Conservation (phyloP, 2,797 vertebrate species). For the Sternotherus odoratus region DNA sequence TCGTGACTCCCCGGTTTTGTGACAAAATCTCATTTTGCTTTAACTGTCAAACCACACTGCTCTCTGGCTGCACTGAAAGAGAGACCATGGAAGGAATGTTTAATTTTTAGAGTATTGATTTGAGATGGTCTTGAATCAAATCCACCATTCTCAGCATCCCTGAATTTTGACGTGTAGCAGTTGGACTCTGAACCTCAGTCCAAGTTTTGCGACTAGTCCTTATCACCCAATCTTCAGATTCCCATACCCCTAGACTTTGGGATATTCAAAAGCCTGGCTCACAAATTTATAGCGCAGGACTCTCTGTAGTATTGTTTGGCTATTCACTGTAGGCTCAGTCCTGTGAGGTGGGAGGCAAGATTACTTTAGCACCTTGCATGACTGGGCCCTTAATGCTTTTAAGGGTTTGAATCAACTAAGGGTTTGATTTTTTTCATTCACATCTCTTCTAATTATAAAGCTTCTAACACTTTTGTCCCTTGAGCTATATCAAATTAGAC, state of each 20-base stretch:
- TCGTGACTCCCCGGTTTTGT: not conserved
- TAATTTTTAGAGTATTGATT: not conserved
- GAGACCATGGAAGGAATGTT: not conserved
- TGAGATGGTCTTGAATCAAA: not conserved
- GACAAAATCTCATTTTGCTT: slow-evolving; percentile 29
- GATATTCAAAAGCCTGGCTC: not conserved
- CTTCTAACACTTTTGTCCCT: not conserved
- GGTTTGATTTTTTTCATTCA: not conserved
- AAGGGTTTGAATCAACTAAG: not conserved
- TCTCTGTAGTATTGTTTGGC: rapidly evolving
- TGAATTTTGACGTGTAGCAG: rapidly evolving
- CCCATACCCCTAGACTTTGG: rapidly evolving
- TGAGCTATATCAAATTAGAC: not conserved
- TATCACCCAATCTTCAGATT: not conserved
- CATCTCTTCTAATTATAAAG: not conserved
- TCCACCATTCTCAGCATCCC: not conserved
- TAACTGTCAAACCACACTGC: not conserved
- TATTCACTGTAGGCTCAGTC: not conserved
- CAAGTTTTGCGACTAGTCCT: not conserved
- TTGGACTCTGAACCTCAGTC: not conserved
- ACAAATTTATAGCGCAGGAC: not conserved
- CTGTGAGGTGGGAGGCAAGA: not conserved
- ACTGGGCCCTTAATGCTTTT: not conserved
- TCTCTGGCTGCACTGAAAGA: not conserved
- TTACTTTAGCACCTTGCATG: rapidly evolving